Percentiles rank a stretch among this genome's conserved stretches.
Evolutionary conservation across 2,797 vertebrate genomes (phyloP).

Genomic region (Dallia pectoralis): DNA sequence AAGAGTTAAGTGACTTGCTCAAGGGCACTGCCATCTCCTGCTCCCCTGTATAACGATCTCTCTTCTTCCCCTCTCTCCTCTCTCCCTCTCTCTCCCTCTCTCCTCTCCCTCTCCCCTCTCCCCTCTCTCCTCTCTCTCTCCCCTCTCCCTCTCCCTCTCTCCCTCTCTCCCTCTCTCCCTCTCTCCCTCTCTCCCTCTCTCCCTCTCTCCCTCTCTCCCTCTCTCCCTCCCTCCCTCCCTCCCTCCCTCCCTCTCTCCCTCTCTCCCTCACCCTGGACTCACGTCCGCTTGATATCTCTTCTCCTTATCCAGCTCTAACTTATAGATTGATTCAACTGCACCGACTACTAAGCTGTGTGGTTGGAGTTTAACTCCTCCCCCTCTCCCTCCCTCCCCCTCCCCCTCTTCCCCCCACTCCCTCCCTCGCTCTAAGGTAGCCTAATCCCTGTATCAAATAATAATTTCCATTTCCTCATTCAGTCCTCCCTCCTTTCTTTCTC

Average conservation of each 20-base stretch:
- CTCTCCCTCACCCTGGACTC: no score
- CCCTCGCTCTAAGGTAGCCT: no score
- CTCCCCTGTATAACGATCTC: slow-evolving; percentile 17
- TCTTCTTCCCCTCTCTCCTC: neutral
- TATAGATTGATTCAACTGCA: neutral
- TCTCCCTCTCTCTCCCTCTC: slow-evolving; percentile 18
- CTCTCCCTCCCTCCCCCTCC: neutral
- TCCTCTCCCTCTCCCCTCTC: neutral
- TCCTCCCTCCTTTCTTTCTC: slow-evolving; percentile 27
- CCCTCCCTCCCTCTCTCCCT: neutral
- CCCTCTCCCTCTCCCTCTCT: neutral
- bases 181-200: neutral
- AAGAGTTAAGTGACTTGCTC: no score
- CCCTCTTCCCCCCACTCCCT: no score
- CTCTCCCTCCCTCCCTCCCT: neutral
- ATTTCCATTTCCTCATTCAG: neutral
- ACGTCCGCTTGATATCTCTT: no score
- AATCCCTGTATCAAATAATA: no score
- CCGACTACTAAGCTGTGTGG: no score
- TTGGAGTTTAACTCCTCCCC: neutral
- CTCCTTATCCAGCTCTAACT: neutral
- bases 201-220: neutral
- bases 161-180: neutral
- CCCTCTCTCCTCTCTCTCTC: slow-evolving; percentile 18
- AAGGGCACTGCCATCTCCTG: neutral